Percentiles rank a stretch among this genome's conserved stretches.
Evolutionary conservation across 2,113 vertebrate species (phyloP).

Genomic region (Mirza zaza): DNA sequence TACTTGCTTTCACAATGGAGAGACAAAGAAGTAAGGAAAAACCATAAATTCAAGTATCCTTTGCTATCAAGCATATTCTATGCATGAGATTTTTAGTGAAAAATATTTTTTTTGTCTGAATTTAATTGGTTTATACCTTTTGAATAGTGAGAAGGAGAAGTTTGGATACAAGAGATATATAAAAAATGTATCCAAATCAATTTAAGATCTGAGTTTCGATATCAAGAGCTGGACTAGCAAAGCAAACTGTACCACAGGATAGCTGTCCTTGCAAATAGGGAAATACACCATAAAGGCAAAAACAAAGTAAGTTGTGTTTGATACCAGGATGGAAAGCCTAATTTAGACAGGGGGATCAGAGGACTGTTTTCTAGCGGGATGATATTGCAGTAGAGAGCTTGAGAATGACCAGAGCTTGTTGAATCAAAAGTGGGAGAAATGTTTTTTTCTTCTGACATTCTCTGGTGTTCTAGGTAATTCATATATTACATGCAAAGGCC

Average conservation of each 20-base stretch:
- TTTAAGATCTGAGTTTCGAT: background rate
- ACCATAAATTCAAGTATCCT: background rate
- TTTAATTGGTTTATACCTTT: background rate
- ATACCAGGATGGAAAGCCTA: background rate
- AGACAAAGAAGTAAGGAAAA: background rate
- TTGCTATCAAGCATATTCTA: background rate
- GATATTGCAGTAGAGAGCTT: background rate
- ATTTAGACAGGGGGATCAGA: background rate
- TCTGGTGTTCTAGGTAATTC: background rate
- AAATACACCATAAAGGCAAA: background rate
- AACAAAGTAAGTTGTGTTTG: background rate
- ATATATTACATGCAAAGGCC: background rate
- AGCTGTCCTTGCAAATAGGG: background rate
- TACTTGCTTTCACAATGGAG: background rate
- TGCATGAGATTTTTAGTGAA: background rate
- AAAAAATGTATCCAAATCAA: background rate
- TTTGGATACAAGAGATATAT: background rate
- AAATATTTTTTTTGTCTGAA: background rate
- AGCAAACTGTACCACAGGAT: background rate
- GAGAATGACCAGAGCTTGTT: background rate
- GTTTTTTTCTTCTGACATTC: background rate
- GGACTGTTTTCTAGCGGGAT: fast-evolving
- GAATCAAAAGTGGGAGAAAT: background rate
- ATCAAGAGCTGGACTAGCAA: background rate
- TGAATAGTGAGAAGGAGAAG: background rate